Base-by-base conservation (phyloP, 2,113 vertebrate genomes). In the Trichechus manatus region DNA sequence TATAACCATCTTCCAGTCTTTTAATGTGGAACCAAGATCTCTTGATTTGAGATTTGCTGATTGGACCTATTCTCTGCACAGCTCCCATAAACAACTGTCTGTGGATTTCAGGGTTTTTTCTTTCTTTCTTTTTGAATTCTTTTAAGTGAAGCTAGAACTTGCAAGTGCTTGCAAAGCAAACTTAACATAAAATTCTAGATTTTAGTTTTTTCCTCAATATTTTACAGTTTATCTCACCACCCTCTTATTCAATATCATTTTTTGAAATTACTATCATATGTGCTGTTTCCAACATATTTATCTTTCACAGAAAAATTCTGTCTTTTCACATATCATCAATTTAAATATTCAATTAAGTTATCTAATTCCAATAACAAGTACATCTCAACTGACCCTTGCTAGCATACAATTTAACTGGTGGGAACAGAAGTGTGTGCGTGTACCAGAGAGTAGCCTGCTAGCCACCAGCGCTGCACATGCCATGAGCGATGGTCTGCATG, bases 321-420 rank as follows among this genome's bases (percentile, higher is more conserved):
- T 39, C 39, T 39, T 39, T 39, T 89, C 22, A 78, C 20, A 50
- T 89, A 74, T 94, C 4, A 74, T 47, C 59, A 82, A 39, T 39
- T 95, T 89, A 68, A 82, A 68, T 68, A 56, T 82, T 91, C 95
- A 85, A 82, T 82, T 93, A 85, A 64, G 50, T 74, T 80, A 53
- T 25, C 36, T 56, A 93, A 44, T 75, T 89, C 31, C 50, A 50
- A 33, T 72, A 83, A 90, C n/a, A 91, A 88, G 53, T 68, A 59
- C 17, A 44, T 70, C 91, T 88, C 9, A 85, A 81, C 42, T 91
- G 47, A 82, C 25, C n/a, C 20, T 80, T 88, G 64, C 36, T 36
- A 61, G 29, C 20, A 0, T 5, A 20, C 20, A 50, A 15, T 42
- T 82, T 47, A 36, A 6, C 22, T 25, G 15, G 63, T 88, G 72